phyloP scores from a whole-genome alignment of 2,797 vertebrate species.

The Hyperoplus immaculatus region DNA sequence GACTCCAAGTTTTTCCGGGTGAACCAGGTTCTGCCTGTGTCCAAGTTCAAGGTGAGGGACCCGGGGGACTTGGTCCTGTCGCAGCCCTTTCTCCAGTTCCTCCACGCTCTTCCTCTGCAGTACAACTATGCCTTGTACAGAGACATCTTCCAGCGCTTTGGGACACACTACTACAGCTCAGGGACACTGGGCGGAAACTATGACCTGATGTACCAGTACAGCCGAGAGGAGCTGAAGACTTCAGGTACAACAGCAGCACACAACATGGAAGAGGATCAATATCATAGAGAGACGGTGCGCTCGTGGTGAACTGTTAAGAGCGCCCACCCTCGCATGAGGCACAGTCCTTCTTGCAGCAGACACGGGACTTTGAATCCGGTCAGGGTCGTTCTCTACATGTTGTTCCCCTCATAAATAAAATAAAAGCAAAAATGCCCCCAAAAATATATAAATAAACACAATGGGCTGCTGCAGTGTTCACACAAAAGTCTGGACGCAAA shows the following conservation, averaged over 20 bases:
- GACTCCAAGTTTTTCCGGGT: conserved; percentile 92
- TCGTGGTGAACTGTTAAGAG: too few relatives aligned
- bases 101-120: conserved; percentile 91
- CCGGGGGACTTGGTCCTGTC: conserved; percentile 87
- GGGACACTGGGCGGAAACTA: conserved; percentile 93
- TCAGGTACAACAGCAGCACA: conserved; percentile 83
- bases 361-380: too few relatives aligned
- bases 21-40: conserved; percentile 90
- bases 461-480: background rate
- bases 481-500: background rate
- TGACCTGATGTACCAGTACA: conserved; percentile 94
- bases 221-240: conserved; percentile 85
- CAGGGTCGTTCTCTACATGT: too few relatives aligned
- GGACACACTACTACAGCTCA: conserved; percentile 93
- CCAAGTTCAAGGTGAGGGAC: conserved; percentile 88
- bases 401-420: too few relatives aligned
- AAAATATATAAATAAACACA: background rate
- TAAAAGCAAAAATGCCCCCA: too few relatives aligned
- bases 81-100: conserved; percentile 88
- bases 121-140: conserved; percentile 95
- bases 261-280: background rate
- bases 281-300: too few relatives aligned
- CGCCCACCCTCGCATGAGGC: too few relatives aligned
- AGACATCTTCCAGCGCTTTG: conserved; percentile 92
- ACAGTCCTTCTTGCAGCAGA: too few relatives aligned